A percentile compares a stretch with the other conserved stretches of the same genome.
Conservation (phyloP, 1,140 invertebrate genomes). For the Dendroctonus valens region DNA sequence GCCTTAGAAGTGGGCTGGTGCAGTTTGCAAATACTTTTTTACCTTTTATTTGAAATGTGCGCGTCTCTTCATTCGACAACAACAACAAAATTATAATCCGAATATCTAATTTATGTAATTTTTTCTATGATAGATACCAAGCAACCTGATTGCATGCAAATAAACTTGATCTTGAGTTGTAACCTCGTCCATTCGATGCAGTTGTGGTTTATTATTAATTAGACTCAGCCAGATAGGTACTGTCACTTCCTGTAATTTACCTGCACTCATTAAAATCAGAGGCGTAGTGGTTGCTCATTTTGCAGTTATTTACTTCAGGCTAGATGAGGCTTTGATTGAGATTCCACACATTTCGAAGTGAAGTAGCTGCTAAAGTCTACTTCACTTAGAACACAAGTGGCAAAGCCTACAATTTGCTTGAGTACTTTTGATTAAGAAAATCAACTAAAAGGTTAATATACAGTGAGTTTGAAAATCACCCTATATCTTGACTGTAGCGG, state of each 20-base stretch:
- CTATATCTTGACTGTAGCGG: too few species aligned
- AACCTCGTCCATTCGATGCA: constrained; percentile 32
- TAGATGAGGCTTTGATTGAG: neutral
- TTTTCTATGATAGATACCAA: neutral
- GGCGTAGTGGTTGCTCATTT: neutral
- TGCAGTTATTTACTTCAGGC: neutral
- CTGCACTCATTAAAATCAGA: constrained; percentile 13
- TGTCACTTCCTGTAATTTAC: constrained; percentile 33
- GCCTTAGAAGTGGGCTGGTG: neutral
- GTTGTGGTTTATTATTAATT: constrained; percentile 32
- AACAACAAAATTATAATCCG: too few species aligned
- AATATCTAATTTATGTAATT: neutral
- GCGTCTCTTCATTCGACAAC: neutral
- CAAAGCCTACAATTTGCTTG: too few species aligned
- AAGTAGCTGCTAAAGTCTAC: too few species aligned
- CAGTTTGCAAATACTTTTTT: neutral
- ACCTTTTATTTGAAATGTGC: neutral
- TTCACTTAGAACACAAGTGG: too few species aligned
- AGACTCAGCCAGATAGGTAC: constrained; percentile 28
- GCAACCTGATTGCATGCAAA: constrained; percentile 20
- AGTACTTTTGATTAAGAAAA: too few species aligned
- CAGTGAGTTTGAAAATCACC: too few species aligned
- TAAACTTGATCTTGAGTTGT: constrained; percentile 31
- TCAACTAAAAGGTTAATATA: too few species aligned
- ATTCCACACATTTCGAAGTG: too few species aligned